Evolutionary conservation across 2,113 vertebrate species (phyloP).

Genomic region (Neogale vison): DNA sequence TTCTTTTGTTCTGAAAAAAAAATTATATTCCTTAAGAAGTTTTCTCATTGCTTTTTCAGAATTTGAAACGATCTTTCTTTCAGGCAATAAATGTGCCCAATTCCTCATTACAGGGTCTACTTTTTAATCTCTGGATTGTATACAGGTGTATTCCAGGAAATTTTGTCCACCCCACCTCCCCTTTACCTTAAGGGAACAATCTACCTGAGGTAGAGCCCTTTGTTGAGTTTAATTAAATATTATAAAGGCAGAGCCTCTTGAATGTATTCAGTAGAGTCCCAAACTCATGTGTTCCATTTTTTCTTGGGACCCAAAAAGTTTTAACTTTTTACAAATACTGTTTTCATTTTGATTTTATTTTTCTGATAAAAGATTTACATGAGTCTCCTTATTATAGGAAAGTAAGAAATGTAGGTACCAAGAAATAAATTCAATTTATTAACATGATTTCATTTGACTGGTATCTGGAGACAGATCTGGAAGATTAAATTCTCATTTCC

Average conservation of each 20-base stretch:
- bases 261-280: not conserved
- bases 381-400: not conserved
- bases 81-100: not conserved
- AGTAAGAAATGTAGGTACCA: not conserved
- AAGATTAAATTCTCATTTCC: not conserved
- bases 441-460: not conserved
- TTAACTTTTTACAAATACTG: not conserved
- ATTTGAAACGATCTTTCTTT: not conserved
- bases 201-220: not conserved
- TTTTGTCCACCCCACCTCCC: not conserved
- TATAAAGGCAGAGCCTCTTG: not conserved
- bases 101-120: not conserved
- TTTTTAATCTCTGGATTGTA: not conserved
- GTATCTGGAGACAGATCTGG: not conserved
- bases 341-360: not conserved
- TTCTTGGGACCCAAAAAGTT: not conserved
- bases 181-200: not conserved
- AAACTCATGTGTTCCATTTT: not conserved
- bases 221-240: not conserved
- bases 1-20: not conserved
- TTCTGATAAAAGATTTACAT: not conserved
- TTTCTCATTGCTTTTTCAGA: not conserved
- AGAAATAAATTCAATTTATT: conserved; percentile 17
- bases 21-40: not conserved
- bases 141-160: not conserved